Base-by-base conservation (phyloP, 2,888 invertebrate species). In the Eupithecia pulchellata region DNA sequence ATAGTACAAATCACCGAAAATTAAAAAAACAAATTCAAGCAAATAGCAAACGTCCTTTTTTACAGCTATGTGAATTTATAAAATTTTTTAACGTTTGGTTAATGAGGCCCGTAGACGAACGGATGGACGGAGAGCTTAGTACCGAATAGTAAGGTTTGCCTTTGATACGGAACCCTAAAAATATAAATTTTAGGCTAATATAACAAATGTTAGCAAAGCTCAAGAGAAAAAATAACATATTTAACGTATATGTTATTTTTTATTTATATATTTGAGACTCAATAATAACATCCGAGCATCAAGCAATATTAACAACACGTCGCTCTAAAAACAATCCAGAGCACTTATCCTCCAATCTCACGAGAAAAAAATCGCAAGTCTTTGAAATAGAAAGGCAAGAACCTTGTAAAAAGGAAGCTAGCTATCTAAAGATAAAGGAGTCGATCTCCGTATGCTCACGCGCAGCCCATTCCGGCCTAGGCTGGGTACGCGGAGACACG, bases 361-460 rank as follows among this genome's bases (percentile, higher is more conserved):
- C n/a, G 25, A 61, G 29, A 58, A 60, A 65, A 62, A 69, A 71
- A 68, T 63, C 6, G 63, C 69, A 69, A 58, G 17, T 27, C 64
- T 64, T 66, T 52, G 39, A 63, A 67, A 71, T 64, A 69, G 66
- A 69, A 74, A 68, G 67, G 14, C 65, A 64, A 73, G 72, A 71
- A 68, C 63, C 72, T 70, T 69, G 66, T 70, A 74, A 68, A 66
- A 77, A 75, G 75, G 73, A 75, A 75, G 69, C 64, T 60, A 71
- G 75, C 73, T 77, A 81, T 84, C 82, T 77, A 69, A 64, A 82
- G 79, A 84, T 84, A 83, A 86, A 86, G 79, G 80, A 77, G 17
- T 72, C 71, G 77, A 80, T 79, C 80, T 81, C 84, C 79, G 79
- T 79, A 84, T 84, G 80, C 83, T 83, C 87, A 86, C 87, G 86